Evolutionary conservation across 2,113 vertebrate species (phyloP), one percentile per base, ranked within the genome.

Genomic region (Beaufortia kweichowensis): DNA sequence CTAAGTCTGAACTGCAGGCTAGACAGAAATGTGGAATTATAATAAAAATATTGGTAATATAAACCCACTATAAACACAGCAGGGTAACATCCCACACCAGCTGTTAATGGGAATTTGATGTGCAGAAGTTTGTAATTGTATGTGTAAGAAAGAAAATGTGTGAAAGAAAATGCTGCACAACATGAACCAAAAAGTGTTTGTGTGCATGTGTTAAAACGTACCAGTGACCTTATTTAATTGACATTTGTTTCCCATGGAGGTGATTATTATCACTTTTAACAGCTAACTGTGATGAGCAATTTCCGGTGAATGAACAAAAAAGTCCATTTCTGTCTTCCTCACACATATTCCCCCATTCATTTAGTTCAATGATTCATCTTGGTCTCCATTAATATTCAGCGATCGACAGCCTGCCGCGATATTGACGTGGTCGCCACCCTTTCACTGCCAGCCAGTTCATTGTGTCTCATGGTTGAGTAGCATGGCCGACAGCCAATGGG

Each of bases 391-490:
- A 74, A 81, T 81, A 77, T 73, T 79, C 67, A 62, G 39, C 48
- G 17, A 59, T 53, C 53, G 28, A 60, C 81, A 79, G 24, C 57
- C 46, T 61, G 76, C 56, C 39, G 74, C 55, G 66, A 79, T 65
- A 50, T 57, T 76, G 57, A 64, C 74, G 62, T 62, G 29, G n/a
- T 71, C 67, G 7, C 50, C 19, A 60, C 72, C 57, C 74, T 68
- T 75, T 26, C 41, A 62, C 79, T 67, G 55, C 39, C 57, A 59
- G 69, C 63, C 69, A 78, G 56, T 21, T 71, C 69, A 78, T 68
- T 79, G 74, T 80, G 68, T 77, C 73, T 82, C 63, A 76, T 62
- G 76, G 26, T 76, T 79, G 62, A 81, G 46, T 61, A 70, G 74
- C 68, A 9, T 79, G 64, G 82, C 62, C 17, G 14, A 59, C 53